Base-by-base conservation (phyloP, 2,888 invertebrate species). In the Byasa hedistus region DNA sequence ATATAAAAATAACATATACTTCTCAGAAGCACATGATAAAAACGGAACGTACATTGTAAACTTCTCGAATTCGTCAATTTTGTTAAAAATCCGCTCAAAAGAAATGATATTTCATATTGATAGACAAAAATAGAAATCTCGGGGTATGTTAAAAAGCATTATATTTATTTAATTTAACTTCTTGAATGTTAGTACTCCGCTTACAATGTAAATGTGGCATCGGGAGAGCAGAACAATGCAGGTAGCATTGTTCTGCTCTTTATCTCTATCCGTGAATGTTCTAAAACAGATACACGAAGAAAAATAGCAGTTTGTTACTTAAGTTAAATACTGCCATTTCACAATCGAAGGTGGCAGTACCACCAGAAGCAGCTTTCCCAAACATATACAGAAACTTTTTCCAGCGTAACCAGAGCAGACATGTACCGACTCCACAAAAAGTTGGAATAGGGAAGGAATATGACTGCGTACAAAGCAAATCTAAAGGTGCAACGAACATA, bases 1-100 rank as follows among this genome's bases (percentile, higher is more conserved):
- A 80, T 79, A 82, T 70, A 73, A 76, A 80, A 80, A 80, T 79
- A 82, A 70, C 74, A 76, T 79, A 80, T 79, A 73, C 87, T 89
- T 89, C 89, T 82, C 70, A 85, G 89, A 89, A 89, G 88, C 73
- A 74, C 73, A 73, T 72, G 70, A 69, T 71, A 69, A 63, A 68
- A 39, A 69, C 59, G 61, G 64, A 72, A 73, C 72, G 69, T 73
- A 72, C 70, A 72, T 68, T 65, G 55, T 67, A 66, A 70, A 68
- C 69, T 70, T 68, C 36, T 21, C 2, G 15, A 19, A 55, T 56
- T 48, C 24, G 52, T 64, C 39, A 39, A 51, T 44, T 57, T 23
- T 4, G 19, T n/a, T n/a, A n/a, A 48, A 48, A 5, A 48, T 19
- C 48, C n/a, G n/a, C 23, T 52, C 36, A n/a, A 59, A 55, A 39